phyloP scores from a whole-genome alignment of 2,888 invertebrate genomes.

The Coleophora flavipennella region DNA sequence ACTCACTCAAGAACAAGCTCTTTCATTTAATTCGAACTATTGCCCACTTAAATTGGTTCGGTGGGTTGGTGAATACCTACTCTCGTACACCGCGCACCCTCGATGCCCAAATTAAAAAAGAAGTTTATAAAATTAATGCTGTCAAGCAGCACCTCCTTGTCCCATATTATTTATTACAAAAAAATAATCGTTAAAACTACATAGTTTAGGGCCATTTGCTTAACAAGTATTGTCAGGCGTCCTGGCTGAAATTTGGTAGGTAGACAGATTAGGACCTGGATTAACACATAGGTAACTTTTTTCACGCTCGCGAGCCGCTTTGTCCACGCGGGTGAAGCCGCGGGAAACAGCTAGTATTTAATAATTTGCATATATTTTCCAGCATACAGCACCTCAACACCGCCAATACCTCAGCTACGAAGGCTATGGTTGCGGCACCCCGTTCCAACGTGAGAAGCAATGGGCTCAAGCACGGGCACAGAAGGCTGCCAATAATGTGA shows the following conservation, averaged over 20 bases:
- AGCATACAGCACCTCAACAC: conserved; percentile 92
- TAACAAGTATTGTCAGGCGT: background rate
- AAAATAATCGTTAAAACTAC: background rate
- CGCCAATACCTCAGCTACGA: conserved; percentile 86
- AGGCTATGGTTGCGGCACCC: conserved; percentile 85
- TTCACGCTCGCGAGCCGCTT: no score
- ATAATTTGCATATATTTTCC: conserved; percentile 14
- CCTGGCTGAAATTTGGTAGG: no score
- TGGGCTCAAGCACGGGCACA: conserved; percentile 78
- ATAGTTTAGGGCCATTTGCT: background rate
- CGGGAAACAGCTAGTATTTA: no score
- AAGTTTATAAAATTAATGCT: background rate
- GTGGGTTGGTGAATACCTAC: no score
- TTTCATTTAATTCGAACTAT: no score
- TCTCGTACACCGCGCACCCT: no score
- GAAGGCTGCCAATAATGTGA: conserved; percentile 76
- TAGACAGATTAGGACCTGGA: no score
- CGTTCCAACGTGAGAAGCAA: conserved; percentile 84
- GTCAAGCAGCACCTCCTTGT: background rate
- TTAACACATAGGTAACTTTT: no score
- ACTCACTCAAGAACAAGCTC: no score
- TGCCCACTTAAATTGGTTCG: no score
- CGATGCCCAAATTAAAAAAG: no score
- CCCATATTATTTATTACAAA: background rate
- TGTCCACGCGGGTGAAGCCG: no score